Base-by-base conservation (phyloP, 2,113 vertebrate species). In the Corythornis vintsioides region DNA sequence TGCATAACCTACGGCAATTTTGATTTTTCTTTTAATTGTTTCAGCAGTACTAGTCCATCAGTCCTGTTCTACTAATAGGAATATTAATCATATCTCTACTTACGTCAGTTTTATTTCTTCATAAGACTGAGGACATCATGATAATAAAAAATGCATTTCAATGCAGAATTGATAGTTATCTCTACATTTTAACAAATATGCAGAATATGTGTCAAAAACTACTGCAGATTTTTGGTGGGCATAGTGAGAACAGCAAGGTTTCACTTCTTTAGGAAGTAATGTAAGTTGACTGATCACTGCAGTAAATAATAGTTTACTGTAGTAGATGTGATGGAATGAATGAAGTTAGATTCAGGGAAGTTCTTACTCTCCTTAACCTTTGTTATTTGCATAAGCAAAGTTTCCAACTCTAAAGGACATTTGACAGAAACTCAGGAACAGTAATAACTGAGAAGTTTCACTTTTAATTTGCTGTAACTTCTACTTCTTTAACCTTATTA, bases 401-500 rank as follows among this genome's bases (percentile, higher is more conserved):
- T 59, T 95, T 63, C 14, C 35, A 31, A 11, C 18, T 28, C 31
- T 47, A 24, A 55, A 70, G 6, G 33, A 45, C 10, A 26, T 69
- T 60, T 84, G 72, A 38, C 33, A 76, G 60, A 64, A 90, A 75
- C 11, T 42, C 16, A 6, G 22, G 15, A 65, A 76, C 31, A 57
- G 43, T 13, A 28, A 17, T 18, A 47, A 50, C 15, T 11, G 75
- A 77, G 43, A 86, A 82, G 35, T 47, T 88, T 86, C 48, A 69
- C 33, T 84, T 94, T 61, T 90, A 88, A 84, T 95, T 88, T 81
- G 53, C 53, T 82, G 86, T 50, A 50, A 14, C 73, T 92, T 90
- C n/a, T 93, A 38, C 70, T 84, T 74, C 63, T 93, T 94, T 91
- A 95, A 75, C 83, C 45, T 75, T 86, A 63, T 85, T 95, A 92